phyloP scores from a whole-genome alignment of 2,888 invertebrate genomes.

The Tachystola acroxantha region DNA sequence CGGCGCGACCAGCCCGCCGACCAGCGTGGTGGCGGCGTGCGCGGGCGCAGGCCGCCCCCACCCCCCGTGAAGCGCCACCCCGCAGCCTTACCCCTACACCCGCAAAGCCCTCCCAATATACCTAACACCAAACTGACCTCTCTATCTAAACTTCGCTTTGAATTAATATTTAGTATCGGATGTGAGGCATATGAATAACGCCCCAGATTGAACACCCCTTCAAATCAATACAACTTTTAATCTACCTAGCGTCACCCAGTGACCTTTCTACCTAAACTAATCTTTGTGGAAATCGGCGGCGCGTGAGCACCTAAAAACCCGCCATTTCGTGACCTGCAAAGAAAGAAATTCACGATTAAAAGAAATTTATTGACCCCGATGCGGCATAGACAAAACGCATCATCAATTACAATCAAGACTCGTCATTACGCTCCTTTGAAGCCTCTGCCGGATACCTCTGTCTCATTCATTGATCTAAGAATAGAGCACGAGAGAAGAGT shows the following conservation, averaged over 20 bases:
- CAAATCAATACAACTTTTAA: no score
- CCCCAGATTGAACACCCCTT: no score
- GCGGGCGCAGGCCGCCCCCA: conserved; percentile 80
- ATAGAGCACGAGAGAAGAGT: conserved; percentile 26
- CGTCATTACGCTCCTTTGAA: conserved; percentile 51
- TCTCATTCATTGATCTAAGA: conserved; percentile 29
- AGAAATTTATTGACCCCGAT: conserved; percentile 62
- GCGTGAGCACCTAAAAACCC: conserved; percentile 24
- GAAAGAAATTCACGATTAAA: conserved; percentile 52
- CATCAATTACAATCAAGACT: conserved; percentile 74
- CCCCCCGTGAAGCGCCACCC: conserved; percentile 78
- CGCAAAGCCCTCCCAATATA: conserved; percentile 18
- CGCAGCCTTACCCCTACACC: conserved; percentile 38
- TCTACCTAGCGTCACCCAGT: no score
- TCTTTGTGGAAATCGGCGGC: conserved; percentile 12
- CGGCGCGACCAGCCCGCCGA: conserved; percentile 82
- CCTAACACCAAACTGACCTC: neutral
- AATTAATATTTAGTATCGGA: conserved; percentile 2
- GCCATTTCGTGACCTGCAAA: conserved; percentile 33
- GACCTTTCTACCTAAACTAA: conserved; percentile 4
- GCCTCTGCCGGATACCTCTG: conserved; percentile 16
- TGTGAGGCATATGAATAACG: no score
- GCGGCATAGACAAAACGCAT: conserved; percentile 64
- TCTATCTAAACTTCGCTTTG: conserved; percentile 4
- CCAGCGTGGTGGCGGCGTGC: conserved; percentile 79